phyloP scores from a whole-genome alignment of 2,888 invertebrate species.

The Scaptomyza polygonia region DNA sequence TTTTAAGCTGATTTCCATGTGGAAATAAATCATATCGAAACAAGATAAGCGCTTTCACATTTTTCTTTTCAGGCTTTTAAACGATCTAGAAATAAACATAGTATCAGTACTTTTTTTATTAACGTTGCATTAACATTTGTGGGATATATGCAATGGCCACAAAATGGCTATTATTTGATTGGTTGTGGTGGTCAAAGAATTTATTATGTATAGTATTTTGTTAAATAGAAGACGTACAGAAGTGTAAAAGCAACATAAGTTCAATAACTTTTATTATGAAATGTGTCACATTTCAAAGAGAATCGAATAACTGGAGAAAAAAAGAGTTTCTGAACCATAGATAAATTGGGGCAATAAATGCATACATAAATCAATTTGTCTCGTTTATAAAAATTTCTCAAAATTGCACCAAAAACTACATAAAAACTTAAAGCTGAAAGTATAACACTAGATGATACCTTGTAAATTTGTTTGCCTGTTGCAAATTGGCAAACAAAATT shows the following conservation, averaged over 20 bases:
- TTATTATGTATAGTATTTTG: conserved; percentile 5
- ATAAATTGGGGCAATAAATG: conserved; percentile 57
- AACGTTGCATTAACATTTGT: conserved; percentile 18
- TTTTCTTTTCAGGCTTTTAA: conserved; percentile 15
- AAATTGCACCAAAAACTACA: neutral
- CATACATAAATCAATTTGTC: conserved; percentile 58
- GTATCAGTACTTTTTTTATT: conserved; percentile 29
- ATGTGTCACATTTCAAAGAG: neutral
- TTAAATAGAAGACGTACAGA: neutral
- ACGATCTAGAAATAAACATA: conserved; percentile 16
- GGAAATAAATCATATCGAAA: conserved; percentile 56
- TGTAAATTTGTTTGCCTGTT: neutral
- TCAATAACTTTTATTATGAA: conserved; percentile 4
- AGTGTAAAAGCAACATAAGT: neutral
- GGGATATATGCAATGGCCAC: conserved; percentile 34
- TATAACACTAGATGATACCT: conserved; percentile 11
- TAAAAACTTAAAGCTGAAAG: neutral
- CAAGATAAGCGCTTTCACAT: conserved; percentile 46
- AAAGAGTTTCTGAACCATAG: conserved; percentile 14
- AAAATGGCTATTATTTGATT: conserved; percentile 45
- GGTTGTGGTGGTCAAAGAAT: conserved; percentile 26
- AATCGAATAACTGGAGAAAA: neutral
- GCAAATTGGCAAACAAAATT: neutral
- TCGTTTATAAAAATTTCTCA: conserved; percentile 36
- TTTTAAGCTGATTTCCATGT: conserved; percentile 73